These are phyloP conservation scores for Pygocentrus nattereri DNA, from an alignment of 2,797 vertebrate genomes.

Conservation along the genomic window DNA sequence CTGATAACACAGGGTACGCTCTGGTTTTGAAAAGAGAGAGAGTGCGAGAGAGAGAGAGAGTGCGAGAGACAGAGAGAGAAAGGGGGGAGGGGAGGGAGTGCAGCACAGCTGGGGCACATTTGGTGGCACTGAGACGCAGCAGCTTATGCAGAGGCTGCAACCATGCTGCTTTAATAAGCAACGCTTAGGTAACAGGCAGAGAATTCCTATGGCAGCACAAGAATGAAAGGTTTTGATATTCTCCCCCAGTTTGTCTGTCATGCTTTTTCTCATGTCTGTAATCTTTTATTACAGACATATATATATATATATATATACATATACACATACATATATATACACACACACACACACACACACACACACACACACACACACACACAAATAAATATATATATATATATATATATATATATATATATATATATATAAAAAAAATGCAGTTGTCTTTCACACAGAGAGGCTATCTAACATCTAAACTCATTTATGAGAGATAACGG, in stretches of 20 bases:
- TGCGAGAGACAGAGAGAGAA: slow-evolving; percentile 42
- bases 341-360: too few species aligned
- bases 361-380: too few species aligned
- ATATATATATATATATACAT: too few species aligned
- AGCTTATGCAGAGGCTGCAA: slow-evolving; percentile 3
- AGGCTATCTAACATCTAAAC: too few species aligned
- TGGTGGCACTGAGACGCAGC: slow-evolving; percentile 43
- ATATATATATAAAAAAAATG: too few species aligned
- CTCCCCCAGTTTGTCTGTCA: background rate
- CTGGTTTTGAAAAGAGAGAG: slow-evolving; percentile 53
- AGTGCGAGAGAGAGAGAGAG: slow-evolving; percentile 45
- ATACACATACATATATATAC: too few species aligned
- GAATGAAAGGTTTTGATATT: background rate
- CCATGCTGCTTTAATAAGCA: slow-evolving; percentile 31
- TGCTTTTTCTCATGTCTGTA: background rate
- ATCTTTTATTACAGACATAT: too few species aligned
- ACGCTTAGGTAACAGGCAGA: slow-evolving; percentile 6
- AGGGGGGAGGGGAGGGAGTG: background rate
- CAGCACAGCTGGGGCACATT: slow-evolving; percentile 52
- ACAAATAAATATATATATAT: too few species aligned
- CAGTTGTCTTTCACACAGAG: background rate
- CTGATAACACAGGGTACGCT: slow-evolving; percentile 70
- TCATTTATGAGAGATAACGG: too few species aligned
- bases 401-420: too few species aligned
- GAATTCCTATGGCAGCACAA: background rate